phyloP scores from a whole-genome alignment of 1,140 invertebrate genomes.

The Nebria ingens region DNA sequence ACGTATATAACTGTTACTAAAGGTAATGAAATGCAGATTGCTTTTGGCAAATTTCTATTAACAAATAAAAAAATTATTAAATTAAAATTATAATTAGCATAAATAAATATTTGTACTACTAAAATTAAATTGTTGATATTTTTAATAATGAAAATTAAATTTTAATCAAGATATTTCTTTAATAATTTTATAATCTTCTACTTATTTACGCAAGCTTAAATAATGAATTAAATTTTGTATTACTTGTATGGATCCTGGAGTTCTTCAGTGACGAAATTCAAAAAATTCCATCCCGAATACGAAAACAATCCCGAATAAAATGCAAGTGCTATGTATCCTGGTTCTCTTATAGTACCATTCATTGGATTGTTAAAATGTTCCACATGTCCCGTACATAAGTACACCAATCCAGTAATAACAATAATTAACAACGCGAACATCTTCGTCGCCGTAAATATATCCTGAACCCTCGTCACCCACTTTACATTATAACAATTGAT shows the following conservation, averaged over 20 bases:
- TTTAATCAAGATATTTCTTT: not conserved
- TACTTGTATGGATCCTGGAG: conserved; percentile 85
- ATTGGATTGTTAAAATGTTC: conserved; percentile 72
- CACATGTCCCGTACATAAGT: conserved; percentile 50
- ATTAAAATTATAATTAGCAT: not conserved
- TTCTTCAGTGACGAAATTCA: conserved; percentile 90
- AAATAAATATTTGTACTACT: not conserved
- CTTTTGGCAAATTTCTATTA: conserved; percentile 75
- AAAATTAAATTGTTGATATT: too few relatives aligned
- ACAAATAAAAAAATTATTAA: conserved; percentile 17
- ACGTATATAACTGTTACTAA: conserved; percentile 83
- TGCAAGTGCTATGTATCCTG: conserved; percentile 75
- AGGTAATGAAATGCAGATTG: conserved; percentile 87
- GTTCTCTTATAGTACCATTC: conserved; percentile 58
- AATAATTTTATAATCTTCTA: conserved; percentile 2
- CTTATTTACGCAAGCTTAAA: conserved; percentile 7
- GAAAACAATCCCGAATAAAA: conserved; percentile 97
- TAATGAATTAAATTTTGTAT: too few relatives aligned
- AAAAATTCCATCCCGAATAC: conserved; percentile 89
- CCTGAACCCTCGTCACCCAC: conserved; percentile 86
- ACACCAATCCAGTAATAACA: conserved; percentile 70
- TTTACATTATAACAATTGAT: conserved; percentile 96
- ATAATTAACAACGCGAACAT: conserved; percentile 82
- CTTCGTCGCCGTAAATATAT: conserved; percentile 89
- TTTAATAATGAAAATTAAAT: not conserved